Conservation (phyloP, 2,797 vertebrate genomes). For the Sebastolobus altivelis region DNA sequence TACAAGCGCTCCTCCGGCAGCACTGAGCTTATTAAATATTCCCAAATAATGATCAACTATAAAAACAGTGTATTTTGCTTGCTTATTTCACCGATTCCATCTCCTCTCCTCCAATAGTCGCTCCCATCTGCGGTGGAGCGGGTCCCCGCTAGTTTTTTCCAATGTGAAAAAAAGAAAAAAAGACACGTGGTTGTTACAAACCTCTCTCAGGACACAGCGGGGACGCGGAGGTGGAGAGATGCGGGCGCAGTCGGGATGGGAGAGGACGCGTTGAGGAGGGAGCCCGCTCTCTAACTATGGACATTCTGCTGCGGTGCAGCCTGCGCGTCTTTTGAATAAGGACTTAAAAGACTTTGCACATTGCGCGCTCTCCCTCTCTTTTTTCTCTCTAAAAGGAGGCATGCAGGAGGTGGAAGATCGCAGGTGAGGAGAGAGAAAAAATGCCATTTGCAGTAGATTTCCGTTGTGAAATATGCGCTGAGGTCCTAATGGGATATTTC, state of each 20-base stretch:
- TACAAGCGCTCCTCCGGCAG: not conserved
- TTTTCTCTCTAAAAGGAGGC: conserved; percentile 6
- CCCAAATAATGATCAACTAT: not conserved
- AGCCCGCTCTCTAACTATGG: conserved; percentile 61
- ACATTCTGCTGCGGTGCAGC: conserved; percentile 50
- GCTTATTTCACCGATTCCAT: conserved; percentile 12
- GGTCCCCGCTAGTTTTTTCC: conserved; percentile 51
- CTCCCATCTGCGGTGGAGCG: conserved; percentile 61
- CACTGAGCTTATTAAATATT: not conserved
- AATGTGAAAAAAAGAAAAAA: conserved; percentile 47
- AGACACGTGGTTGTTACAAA: conserved; percentile 83
- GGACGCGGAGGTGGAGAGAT: conserved; percentile 79
- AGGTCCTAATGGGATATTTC: conserved; percentile 43
- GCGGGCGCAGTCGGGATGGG: conserved; percentile 78
- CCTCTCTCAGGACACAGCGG: conserved; percentile 75
- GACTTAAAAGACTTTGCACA: conserved; percentile 51
- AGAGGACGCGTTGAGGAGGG: conserved; percentile 69
- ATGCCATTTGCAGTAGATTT: conserved; percentile 40
- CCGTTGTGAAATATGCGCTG: conserved; percentile 25
- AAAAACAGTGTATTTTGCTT: not conserved
- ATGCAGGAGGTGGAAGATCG: conserved; percentile 60
- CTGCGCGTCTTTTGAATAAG: conserved; percentile 43
- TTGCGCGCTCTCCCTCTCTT: not conserved
- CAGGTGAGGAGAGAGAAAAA: conserved; percentile 56
- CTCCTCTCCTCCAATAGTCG: conserved; percentile 33